Evolutionary conservation across 2,797 vertebrate genomes (phyloP).

Genomic region (Uromys caudimaculatus): DNA sequence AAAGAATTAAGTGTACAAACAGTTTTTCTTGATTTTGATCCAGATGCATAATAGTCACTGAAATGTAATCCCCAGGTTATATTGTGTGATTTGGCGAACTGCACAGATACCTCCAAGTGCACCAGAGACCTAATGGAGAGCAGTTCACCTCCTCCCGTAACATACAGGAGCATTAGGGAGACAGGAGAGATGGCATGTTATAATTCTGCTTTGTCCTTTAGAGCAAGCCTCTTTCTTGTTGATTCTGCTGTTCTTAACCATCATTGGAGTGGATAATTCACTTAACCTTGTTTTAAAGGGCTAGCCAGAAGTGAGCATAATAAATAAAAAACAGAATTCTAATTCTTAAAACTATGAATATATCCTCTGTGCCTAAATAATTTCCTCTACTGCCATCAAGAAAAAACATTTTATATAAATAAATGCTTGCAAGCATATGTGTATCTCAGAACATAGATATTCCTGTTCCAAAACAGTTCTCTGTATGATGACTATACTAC

Average conservation of each 20-base stretch:
- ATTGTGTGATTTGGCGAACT: constrained; percentile 59
- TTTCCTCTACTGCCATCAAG: constrained; percentile 31
- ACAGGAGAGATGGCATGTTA: constrained; percentile 61
- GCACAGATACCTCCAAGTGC: constrained; percentile 68
- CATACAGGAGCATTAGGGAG: constrained; percentile 52
- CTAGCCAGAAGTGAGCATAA: constrained; percentile 12
- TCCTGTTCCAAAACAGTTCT: constrained; percentile 69
- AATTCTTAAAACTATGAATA: constrained; percentile 43
- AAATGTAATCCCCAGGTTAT: constrained; percentile 48
- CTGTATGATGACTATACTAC: constrained; percentile 61
- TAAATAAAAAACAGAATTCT: constrained; percentile 38
- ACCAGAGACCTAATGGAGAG: constrained; percentile 69
- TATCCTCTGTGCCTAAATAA: constrained; percentile 11
- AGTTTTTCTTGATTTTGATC: constrained; percentile 78
- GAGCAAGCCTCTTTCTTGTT: constrained; percentile 60
- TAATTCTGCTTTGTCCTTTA: constrained; percentile 65
- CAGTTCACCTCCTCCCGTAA: not conserved
- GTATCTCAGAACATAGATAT: constrained; percentile 60
- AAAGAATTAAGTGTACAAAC: constrained; percentile 73
- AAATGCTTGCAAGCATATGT: not conserved
- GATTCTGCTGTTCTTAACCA: constrained; percentile 62
- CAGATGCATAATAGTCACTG: constrained; percentile 70
- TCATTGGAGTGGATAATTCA: constrained; percentile 71
- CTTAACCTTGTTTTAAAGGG: constrained; percentile 61
- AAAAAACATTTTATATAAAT: constrained; percentile 74